These are phyloP conservation scores for Rhynchophorus ferrugineus DNA, from an alignment of 1,140 invertebrate species.

Conservation along the genomic window DNA sequence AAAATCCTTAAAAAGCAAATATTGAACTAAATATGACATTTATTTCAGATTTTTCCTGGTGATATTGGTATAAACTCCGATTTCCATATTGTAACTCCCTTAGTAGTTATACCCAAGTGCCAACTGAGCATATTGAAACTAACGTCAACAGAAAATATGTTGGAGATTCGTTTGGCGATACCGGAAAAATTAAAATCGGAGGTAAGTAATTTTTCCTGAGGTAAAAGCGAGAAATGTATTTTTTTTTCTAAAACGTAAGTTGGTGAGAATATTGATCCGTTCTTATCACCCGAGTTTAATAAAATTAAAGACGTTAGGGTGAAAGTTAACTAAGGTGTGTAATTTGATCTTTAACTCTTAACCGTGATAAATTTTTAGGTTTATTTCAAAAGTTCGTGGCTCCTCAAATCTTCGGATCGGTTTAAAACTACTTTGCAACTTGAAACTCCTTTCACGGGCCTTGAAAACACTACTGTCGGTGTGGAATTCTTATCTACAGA, in stretches of 20 bases:
- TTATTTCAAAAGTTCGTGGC: constrained; percentile 41
- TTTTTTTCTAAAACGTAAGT: no score
- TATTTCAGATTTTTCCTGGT: no score
- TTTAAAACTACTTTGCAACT: constrained; percentile 43
- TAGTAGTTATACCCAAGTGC: constrained; percentile 55
- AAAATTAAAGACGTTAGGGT: neutral
- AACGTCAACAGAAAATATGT: constrained; percentile 18
- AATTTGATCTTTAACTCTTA: neutral
- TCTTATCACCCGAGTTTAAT: constrained; percentile 1
- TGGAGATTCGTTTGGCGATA: constrained; percentile 26
- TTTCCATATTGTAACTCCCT: constrained; percentile 50
- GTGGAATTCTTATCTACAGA: constrained; percentile 26
- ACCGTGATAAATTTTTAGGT: constrained; percentile 20
- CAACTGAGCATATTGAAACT: constrained; percentile 52
- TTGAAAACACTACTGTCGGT: constrained; percentile 43
- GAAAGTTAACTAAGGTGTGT: neutral
- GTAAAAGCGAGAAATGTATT: no score
- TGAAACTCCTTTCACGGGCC: constrained; percentile 45
- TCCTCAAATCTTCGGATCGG: constrained; percentile 44
- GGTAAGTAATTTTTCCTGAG: constrained; percentile 21
- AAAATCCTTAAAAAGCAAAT: no score
- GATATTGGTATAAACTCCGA: constrained; percentile 18
- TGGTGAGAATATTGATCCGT: neutral
- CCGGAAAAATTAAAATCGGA: constrained; percentile 23
- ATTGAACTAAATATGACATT: no score